Conservation (phyloP, 92 coral and sea anemone species). For the Isaurus tuberculatus region DNA sequence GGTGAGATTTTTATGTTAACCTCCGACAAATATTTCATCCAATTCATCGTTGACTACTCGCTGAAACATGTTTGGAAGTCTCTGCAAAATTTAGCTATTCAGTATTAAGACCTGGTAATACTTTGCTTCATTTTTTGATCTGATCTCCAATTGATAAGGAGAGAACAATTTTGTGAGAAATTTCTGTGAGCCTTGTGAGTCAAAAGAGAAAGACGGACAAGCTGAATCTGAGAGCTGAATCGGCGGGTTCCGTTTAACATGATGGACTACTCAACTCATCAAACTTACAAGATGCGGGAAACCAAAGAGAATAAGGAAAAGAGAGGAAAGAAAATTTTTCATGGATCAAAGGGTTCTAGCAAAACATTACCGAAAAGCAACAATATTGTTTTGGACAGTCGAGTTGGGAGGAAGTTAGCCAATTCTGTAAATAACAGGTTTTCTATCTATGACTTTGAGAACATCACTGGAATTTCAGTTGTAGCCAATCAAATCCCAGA, state of each 20-base stretch:
- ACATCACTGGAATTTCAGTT: not conserved
- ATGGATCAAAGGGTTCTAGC: not conserved
- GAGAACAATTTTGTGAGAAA: not conserved
- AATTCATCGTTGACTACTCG: no score
- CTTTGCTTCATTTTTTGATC: not conserved
- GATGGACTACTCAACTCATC: conserved; percentile 20
- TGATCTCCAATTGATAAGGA: not conserved
- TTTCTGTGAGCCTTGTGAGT: not conserved
- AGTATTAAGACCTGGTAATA: no score
- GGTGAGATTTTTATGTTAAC: no score
- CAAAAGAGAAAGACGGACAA: not conserved
- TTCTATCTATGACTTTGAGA: conserved; percentile 34
- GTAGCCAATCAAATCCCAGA: not conserved
- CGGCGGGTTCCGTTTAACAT: not conserved
- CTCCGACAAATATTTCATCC: no score
- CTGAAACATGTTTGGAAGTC: no score
- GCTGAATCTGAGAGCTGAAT: conserved; percentile 11
- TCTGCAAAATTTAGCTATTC: no score
- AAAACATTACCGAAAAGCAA: not conserved
- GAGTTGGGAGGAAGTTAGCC: conserved; percentile 36
- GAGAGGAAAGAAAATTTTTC: conserved; percentile 21
- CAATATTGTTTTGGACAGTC: conserved; percentile 11
- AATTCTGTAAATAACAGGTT: conserved; percentile 27
- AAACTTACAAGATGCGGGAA: not conserved
- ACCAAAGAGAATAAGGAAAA: not conserved